phyloP scores from a whole-genome alignment of 2,113 vertebrate genomes.

The Corythoichthys intestinalis region DNA sequence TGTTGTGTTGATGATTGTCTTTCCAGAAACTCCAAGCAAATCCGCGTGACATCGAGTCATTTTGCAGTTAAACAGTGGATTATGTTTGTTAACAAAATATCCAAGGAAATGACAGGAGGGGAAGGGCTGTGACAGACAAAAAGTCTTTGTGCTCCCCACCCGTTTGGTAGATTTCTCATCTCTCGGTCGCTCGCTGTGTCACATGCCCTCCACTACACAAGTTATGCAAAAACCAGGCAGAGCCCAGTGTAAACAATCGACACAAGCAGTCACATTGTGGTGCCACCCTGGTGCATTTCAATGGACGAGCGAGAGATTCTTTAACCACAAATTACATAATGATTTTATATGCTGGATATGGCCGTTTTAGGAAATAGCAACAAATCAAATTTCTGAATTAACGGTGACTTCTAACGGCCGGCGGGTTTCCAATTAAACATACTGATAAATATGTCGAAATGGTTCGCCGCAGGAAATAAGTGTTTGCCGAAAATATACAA shows the following conservation, averaged over 20 bases:
- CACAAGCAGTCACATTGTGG: constrained; percentile 71
- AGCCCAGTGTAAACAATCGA: constrained; percentile 71
- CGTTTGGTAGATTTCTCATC: constrained; percentile 46
- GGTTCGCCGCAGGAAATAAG: neutral
- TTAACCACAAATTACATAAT: neutral
- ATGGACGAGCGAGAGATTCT: constrained; percentile 29
- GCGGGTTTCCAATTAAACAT: neutral
- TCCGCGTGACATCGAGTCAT: constrained; percentile 56
- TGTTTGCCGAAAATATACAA: neutral
- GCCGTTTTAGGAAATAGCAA: neutral
- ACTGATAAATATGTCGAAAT: neutral
- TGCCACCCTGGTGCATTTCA: constrained; percentile 37
- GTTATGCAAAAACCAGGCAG: constrained; percentile 72
- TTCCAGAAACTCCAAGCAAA: constrained; percentile 34
- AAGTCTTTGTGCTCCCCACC: constrained; percentile 44
- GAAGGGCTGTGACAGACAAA: constrained; percentile 49
- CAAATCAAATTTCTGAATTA: neutral
- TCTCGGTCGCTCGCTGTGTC: constrained; percentile 60
- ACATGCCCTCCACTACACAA: constrained; percentile 71
- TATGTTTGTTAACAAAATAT: constrained; percentile 65
- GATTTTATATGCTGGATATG: neutral
- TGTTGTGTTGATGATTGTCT: constrained; percentile 10
- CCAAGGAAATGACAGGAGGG: constrained; percentile 30
- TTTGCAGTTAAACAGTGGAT: constrained; percentile 48
- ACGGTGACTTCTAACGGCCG: neutral